Evolutionary conservation across 2,888 invertebrate species (phyloP), one percentile per base, ranked within the genome.

Genomic region (Aphidoletes aphidimyza): DNA sequence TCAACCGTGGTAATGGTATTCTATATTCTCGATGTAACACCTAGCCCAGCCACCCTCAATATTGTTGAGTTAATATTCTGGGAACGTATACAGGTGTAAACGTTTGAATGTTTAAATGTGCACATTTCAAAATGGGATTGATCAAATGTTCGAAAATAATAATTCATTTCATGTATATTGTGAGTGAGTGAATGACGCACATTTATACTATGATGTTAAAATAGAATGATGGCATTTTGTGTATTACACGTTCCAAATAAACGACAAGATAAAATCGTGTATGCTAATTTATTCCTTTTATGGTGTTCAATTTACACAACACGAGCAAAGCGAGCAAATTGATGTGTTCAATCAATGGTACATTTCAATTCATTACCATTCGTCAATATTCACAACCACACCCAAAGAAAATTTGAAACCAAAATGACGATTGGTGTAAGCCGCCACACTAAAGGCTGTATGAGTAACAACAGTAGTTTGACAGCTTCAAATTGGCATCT

Each of bases 1-100:
- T 69, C 30, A 14, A 69, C 69, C 69, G 26, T 69, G 69, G 69
- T 69, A 69, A 69, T 69, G 34, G 30, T 30, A 69, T 69, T 69
- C 17, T 69, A 14, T 30, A 69, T 69, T 69, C 17, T 69, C 69
- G 14, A 11, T 30, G 30, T 30, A 34, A 30, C 14, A 54, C 54
- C 14, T 14, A 11, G n/a, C 69, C 8, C 14, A 69, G 26, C 26
- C 34, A 14, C 69, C 14, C 30, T 3, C 34, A 30, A 69, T 69
- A 69, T 69, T 69, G 26, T 30, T 69, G 69, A 69, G 30, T 69
- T 69, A 30, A 30, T 69, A 30, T 69, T 69, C 5, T 14, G 69
- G 14, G 69, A 69, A 69, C 69, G 69, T 69, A 42, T 14, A 42
- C 42, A 6, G 14, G 42, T 42, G 42, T 42, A 14, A 42, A 42